Evolutionary conservation across 2,888 invertebrate species (phyloP), one percentile per base, ranked within the genome.

Genomic region (Andrena chrysosceles): DNA sequence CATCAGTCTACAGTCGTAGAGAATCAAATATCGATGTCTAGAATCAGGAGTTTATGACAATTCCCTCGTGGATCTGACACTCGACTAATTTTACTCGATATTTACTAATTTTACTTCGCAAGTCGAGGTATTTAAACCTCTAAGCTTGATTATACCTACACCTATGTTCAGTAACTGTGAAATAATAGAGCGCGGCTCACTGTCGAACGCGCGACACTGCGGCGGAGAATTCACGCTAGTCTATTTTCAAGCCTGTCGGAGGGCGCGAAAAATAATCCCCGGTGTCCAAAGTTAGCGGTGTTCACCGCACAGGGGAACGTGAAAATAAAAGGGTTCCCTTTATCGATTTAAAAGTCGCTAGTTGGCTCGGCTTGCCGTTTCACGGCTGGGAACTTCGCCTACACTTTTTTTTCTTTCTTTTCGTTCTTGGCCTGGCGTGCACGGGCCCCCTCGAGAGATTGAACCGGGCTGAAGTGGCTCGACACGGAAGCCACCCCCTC

Each of bases 401-500:
- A 29, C 66, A 59, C 59, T 77, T 77, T 64, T 66, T 42, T 42
- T 31, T 2, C 2, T 42, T 42, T 42, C 42, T 16, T 42, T 42
- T 42, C 42, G 63, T 70, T 66, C 59, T 62, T 13, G 20, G 54
- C 23, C 29, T 85, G 64, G 77, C 87, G 76, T 78, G 85, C 84
- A 54, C 42, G 20, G 66, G 59, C 62, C 54, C 68, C 68, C 52
- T 52, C 49, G 81, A 82, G 81, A 82, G 81, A 79, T 79, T 48
- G 72, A 79, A 59, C 62, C 54, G 59, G 7, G 69, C 13, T 66
- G 60, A 76, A 86, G 74, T 77, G 81, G 78, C 76, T 59, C 72
- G 66, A 68, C 81, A 86, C 81, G 86, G 75, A 72, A 86, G 56
- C 81, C 35, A 63, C 48, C 78, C 23, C 49, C 75, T 2, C 49